These are phyloP conservation scores for Elaphurus davidianus DNA, from an alignment of 2,113 vertebrate genomes.

Conservation along the genomic window DNA sequence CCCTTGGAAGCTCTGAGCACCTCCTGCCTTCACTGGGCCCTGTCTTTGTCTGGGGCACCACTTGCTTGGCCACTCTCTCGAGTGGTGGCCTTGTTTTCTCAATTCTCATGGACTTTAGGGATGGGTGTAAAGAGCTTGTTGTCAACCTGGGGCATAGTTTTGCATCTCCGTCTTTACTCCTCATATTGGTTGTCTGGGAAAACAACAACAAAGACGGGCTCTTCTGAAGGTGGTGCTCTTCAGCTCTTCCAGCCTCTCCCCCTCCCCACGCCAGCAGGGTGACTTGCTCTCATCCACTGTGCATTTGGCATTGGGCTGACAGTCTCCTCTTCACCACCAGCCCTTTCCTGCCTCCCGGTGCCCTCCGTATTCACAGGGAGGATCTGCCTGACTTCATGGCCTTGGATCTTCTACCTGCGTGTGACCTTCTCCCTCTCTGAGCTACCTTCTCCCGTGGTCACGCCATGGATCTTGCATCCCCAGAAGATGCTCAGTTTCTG, in stretches of 20 bases:
- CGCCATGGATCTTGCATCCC: not conserved
- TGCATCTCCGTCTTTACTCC: not conserved
- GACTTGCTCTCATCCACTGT: not conserved
- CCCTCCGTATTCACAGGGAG: not conserved
- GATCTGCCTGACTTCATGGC: not conserved
- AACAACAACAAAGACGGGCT: not conserved
- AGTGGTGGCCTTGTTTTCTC: not conserved
- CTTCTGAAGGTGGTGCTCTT: not conserved
- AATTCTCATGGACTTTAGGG: not conserved
- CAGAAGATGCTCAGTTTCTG: not conserved
- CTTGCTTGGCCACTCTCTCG: not conserved
- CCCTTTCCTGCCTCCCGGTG: not conserved
- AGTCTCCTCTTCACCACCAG: not conserved
- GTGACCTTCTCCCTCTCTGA: not conserved
- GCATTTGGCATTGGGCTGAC: not conserved
- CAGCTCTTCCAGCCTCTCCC: not conserved
- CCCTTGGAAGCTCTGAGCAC: not conserved
- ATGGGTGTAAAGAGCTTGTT: not conserved
- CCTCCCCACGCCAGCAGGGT: not conserved
- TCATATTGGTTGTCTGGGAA: not conserved
- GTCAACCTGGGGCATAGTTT: not conserved
- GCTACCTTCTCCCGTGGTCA: not conserved
- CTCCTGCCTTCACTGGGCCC: not conserved
- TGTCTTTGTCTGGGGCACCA: not conserved
- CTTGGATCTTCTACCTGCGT: not conserved